Percentiles rank a stretch among this genome's conserved stretches.
Conservation (phyloP, 1,140 invertebrate genomes). For the Mylabris phalerata region DNA sequence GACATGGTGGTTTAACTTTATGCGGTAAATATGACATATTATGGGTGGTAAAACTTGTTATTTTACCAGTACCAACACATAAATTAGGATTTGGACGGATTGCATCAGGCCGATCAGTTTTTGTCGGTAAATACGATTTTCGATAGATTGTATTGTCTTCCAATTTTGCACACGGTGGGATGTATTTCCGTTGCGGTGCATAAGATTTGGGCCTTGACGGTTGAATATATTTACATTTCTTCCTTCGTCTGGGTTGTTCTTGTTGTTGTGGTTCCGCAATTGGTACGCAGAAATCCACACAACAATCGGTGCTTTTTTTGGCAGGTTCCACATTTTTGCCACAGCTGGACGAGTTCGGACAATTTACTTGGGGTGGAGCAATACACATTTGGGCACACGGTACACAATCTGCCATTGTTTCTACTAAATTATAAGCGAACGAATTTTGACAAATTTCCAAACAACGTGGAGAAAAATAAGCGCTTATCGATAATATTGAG, state of each 20-base stretch:
- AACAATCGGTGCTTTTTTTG: constrained; percentile 7
- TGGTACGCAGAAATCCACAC: constrained; percentile 28
- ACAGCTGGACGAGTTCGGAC: not conserved
- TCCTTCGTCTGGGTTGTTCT: constrained; percentile 17
- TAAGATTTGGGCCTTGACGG: constrained; percentile 49
- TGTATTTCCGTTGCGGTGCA: constrained; percentile 46
- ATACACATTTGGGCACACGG: not conserved
- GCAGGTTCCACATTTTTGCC: not conserved
- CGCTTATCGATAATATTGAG: too few relatives aligned
- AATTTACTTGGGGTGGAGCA: not conserved
- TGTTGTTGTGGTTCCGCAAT: constrained; percentile 11
- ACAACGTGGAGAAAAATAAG: too few relatives aligned
- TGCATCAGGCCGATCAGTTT: constrained; percentile 32
- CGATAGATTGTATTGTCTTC: constrained; percentile 52
- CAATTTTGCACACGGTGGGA: constrained; percentile 46
- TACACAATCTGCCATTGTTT: not conserved
- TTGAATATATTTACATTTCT: constrained; percentile 51
- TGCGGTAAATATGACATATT: constrained; percentile 52
- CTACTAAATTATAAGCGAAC: too few relatives aligned
- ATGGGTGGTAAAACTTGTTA: constrained; percentile 47
- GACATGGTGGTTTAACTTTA: constrained; percentile 38
- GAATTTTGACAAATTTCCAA: too few relatives aligned
- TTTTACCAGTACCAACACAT: constrained; percentile 41
- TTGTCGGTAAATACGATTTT: constrained; percentile 49
- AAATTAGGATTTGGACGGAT: constrained; percentile 42